Base-by-base conservation (phyloP, 2,113 vertebrate species). In the Toxostoma redivivum region DNA sequence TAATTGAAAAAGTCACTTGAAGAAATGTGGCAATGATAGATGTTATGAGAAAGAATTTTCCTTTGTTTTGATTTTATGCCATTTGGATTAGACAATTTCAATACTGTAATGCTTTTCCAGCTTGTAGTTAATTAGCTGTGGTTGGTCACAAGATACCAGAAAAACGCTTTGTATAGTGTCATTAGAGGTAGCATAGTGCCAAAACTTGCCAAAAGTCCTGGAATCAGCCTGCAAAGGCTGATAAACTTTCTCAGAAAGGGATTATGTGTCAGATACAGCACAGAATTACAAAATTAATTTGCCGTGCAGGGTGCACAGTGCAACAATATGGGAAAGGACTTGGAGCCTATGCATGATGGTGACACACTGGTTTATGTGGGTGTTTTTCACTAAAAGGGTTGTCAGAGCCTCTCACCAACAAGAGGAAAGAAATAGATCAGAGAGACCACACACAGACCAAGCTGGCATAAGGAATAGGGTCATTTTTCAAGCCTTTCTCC, bases 371-470 rank as follows among this genome's bases (percentile, higher is more conserved):
- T 82, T 96, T 92, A 62, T 89, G 64, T 0, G 10, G 76, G 54
- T 90, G 64, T 95, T 96, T 92, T 69, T 92, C 67, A 51, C 74
- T 84, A 51, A 84, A 81, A 81, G 33, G 58, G 12, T 77, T 93
- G 45, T 94, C 84, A 91, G 44, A 94, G 21, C 27, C 50, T 91
- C 92, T 93, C 72, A 93, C 64, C 64, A 88, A 60, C 28, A 56
- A 13, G 11, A 92, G 48, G 48, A 93, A 93, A 81, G 64, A 93
- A 96, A 92, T 12, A 88, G 79, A 95, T 62, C 64, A 78, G 60
- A 82, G 70, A 90, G 67, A 86, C 76, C 92, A 97, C 92, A 96
- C 81, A 88, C 54, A 86, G 66, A 88, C 35, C 10, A 88, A 70
- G 37, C 57, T 90, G 44, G 60, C 74, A 90, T n/a, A 77, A 79